A percentile compares a stretch with the other conserved stretches of the same genome.
phyloP scores from a whole-genome alignment of 2,888 invertebrate species.

The Onchidella celtica region DNA sequence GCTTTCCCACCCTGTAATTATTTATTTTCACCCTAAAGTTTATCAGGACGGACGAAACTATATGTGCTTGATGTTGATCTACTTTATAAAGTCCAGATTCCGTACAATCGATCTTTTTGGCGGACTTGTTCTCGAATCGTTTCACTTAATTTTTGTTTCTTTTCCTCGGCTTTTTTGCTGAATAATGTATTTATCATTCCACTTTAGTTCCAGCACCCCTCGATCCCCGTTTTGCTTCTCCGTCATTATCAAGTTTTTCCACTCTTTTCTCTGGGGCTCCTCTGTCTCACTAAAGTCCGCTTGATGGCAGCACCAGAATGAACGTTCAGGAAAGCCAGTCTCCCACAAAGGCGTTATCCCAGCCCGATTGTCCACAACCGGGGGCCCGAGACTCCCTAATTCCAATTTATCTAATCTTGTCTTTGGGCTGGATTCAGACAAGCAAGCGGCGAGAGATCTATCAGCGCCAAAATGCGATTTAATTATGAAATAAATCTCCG shows the following conservation, averaged over 20 bases:
- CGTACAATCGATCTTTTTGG: too few relatives aligned
- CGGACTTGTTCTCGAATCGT: too few relatives aligned
- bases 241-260: background rate
- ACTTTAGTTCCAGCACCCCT: too few relatives aligned
- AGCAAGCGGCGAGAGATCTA: conserved; percentile 58
- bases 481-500: conserved; percentile 63
- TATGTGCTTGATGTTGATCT: too few relatives aligned
- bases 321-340: conserved; percentile 27
- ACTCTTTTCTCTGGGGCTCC: background rate
- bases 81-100: too few relatives aligned
- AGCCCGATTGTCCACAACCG: conserved; percentile 36
- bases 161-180: too few relatives aligned
- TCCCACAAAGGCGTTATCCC: conserved; percentile 46
- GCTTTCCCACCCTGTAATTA: too few relatives aligned
- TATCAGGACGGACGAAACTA: too few relatives aligned
- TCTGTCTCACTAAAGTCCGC: conserved; percentile 10
- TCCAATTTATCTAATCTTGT: conserved; percentile 62
- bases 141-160: too few relatives aligned
- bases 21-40: too few relatives aligned
- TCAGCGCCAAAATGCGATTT: conserved; percentile 58
- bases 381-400: conserved; percentile 52
- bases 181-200: too few relatives aligned
- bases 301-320: conserved; percentile 40
- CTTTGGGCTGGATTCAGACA: conserved; percentile 53
- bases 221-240: too few relatives aligned